Percentiles rank a stretch among this genome's conserved stretches.
phyloP scores from a whole-genome alignment of 2,888 invertebrate species.

The Leucania comma region DNA sequence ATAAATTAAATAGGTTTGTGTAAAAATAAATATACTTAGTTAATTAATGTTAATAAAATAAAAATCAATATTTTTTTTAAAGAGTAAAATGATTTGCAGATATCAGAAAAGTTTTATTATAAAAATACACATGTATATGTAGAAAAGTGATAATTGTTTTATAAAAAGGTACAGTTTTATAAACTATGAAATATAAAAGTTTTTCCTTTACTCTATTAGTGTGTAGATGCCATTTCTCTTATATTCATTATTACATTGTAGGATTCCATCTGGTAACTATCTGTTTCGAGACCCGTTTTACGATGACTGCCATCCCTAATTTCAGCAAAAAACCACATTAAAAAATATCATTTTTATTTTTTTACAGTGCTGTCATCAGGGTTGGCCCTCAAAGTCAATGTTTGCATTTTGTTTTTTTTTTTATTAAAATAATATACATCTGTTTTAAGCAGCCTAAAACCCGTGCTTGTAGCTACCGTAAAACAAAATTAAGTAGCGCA shows the following conservation, averaged over 20 bases:
- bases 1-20: conserved; percentile 20
- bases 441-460: conserved; percentile 82
- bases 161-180: conserved; percentile 24
- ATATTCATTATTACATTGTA: conserved; percentile 77
- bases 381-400: conserved; percentile 72
- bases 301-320: conserved; percentile 75
- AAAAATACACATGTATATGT: conserved; percentile 47
- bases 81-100: conserved; percentile 14
- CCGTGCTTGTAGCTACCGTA: conserved; percentile 80
- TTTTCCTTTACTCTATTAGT: conserved; percentile 39
- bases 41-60: conserved; percentile 17
- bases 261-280: conserved; percentile 88
- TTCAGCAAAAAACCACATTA: conserved; percentile 50
- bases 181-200: conserved; percentile 23
- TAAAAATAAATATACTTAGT: conserved; percentile 36
- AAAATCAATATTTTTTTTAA: conserved; percentile 7
- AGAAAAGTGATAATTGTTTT: conserved; percentile 13
- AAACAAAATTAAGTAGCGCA: conserved; percentile 80
- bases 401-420: conserved; percentile 58
- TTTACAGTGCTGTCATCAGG: conserved; percentile 60
- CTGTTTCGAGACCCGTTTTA: conserved; percentile 88
- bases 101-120: conserved; percentile 19
- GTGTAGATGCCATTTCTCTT: conserved; percentile 71
- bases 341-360: conserved; percentile 58
- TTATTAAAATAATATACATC: conserved; percentile 69